Evolutionary conservation across 2,888 invertebrate species (phyloP).

Genomic region (Lasioglossum pauxillum): DNA sequence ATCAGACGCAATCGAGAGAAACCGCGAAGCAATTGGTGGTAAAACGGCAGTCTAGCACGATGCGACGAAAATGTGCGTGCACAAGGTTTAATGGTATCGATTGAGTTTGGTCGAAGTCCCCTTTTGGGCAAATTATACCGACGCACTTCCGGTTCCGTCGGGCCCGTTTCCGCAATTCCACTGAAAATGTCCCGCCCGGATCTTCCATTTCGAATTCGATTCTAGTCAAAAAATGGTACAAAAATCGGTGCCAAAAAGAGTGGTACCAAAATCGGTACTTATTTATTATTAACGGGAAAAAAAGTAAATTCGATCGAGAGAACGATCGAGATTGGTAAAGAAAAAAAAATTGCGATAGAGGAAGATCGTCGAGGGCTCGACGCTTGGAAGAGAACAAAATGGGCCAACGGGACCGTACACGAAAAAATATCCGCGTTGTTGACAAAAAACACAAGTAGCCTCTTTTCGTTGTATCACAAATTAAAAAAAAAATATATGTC

Average conservation of each 20-base stretch:
- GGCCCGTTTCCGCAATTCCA: slow-evolving; percentile 52
- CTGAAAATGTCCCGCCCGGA: slow-evolving; percentile 27
- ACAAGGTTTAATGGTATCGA: slow-evolving; percentile 80
- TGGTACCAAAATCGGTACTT: slow-evolving; percentile 81
- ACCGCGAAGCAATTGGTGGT: slow-evolving; percentile 43
- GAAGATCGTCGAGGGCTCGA: slow-evolving; percentile 39
- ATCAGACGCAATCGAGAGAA: slow-evolving; percentile 30
- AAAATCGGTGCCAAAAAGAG: slow-evolving; percentile 64
- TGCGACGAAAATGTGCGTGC: slow-evolving; percentile 71
- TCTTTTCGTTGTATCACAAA: slow-evolving; percentile 83
- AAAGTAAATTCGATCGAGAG: slow-evolving; percentile 20
- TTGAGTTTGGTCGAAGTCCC: slow-evolving; percentile 84
- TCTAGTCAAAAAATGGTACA: slow-evolving; percentile 84
- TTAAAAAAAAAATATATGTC: slow-evolving; percentile 48
- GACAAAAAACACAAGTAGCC: slow-evolving; percentile 81
- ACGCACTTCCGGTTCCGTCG: slow-evolving; percentile 82
- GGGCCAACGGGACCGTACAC: slow-evolving; percentile 76
- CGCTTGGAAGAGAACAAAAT: slow-evolving; percentile 24
- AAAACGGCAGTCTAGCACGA: slow-evolving; percentile 42
- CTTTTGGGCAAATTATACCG: slow-evolving; percentile 84
- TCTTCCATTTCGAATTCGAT: slow-evolving; percentile 80
- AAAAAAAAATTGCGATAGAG: background rate
- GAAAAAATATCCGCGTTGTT: slow-evolving; percentile 82
- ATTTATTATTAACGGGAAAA: slow-evolving; percentile 62
- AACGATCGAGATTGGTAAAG: slow-evolving; percentile 33